Evolutionary conservation across 1,140 invertebrate species (phyloP), one percentile per base, ranked within the genome.

Genomic region (Listronotus bonariensis): DNA sequence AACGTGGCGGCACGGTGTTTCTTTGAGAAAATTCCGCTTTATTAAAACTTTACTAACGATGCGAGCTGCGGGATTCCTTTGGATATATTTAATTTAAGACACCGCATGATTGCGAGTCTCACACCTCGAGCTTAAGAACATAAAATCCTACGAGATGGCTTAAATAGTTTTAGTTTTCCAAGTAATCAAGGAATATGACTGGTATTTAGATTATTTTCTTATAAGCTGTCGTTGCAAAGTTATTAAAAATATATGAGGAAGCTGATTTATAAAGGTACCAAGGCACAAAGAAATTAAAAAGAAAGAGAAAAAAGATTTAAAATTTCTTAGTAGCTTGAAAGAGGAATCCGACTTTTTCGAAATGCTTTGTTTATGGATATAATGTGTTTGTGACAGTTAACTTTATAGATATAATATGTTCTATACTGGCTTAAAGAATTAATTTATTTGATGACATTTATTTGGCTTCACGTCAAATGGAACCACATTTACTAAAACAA

Each of bases 21-120:
- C 38, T 31, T 49, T 31, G 49, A 34, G 40, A 62, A 62, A 53
- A 62, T 62, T 62, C 20, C 14, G 51, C 59, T 62, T 62, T 62
- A 62, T 62, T 62, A 62, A 62, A 62, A 62, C 49, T 62, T 62
- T 54, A 34, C 49, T 54, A 54, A 53, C 59, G 59, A 62, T 40
- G 49, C 18, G 42, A 53, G 59, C 59, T 54, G 49, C 51, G 59
- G 59, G 59, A 62, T 53, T 62, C 59, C 59, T 53, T 53, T 26
- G 59, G 59, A 62, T 62, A 45, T 62, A 62, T 62, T 53, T 62
- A 62, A 62, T 62, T 53, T 62, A 62, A 54, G 51, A 40, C 59
- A 40, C 49, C 40, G 59, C 59, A 62, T 62, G 59, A 62, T 62
- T 62, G 51, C 59, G 49, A 51, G 48, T n/a, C 36, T 52, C 48